Evolutionary conservation across 2,797 vertebrate species (phyloP).

Genomic region (Hipposideros larvatus): DNA sequence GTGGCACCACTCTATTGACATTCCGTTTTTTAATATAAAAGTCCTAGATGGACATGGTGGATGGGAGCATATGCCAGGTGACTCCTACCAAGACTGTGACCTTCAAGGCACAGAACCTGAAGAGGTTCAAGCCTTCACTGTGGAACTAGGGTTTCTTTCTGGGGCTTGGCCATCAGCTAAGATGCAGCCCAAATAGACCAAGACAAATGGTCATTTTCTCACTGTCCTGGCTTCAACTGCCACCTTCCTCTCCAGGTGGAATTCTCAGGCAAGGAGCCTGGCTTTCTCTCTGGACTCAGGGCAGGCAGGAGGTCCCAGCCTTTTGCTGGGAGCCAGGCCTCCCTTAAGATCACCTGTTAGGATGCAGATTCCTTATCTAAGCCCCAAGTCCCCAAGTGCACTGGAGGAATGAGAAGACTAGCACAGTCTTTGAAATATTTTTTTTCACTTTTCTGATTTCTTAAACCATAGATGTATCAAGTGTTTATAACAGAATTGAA

Average conservation of each 20-base stretch:
- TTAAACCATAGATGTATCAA: not conserved
- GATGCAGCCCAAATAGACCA: too few species aligned
- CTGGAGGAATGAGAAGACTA: not conserved
- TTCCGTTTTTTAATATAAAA: not conserved
- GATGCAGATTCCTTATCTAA: not conserved
- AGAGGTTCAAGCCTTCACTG: not conserved
- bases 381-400: not conserved
- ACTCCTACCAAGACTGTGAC: too few species aligned
- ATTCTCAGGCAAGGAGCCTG: not conserved
- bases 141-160: not conserved
- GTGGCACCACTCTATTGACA: too few species aligned
- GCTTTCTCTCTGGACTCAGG: not conserved
- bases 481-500: not conserved
- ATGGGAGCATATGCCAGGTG: fast-evolving
- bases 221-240: not conserved
- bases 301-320: not conserved
- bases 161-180: not conserved
- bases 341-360: not conserved
- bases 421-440: not conserved
- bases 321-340: not conserved
- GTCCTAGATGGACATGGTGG: not conserved
- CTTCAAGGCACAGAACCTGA: not conserved
- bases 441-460: not conserved
- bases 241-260: not conserved
- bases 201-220: too few species aligned